Percentiles rank a stretch among this genome's conserved stretches.
Conservation (phyloP, 1,140 invertebrate genomes). For the Drosophila subpulchrella region DNA sequence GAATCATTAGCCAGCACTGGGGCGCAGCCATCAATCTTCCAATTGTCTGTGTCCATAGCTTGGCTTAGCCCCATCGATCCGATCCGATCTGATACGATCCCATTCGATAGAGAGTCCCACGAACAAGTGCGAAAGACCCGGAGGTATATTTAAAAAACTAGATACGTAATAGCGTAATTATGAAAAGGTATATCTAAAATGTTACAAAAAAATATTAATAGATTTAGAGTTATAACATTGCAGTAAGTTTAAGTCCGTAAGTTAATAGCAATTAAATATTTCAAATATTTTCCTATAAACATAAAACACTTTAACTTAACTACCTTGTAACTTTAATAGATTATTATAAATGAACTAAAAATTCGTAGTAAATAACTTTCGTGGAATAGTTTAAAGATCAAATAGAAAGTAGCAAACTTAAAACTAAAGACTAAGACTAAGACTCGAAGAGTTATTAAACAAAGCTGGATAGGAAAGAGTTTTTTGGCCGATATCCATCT, state of each 20-base stretch:
- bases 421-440: too few species aligned
- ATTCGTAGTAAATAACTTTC: too few species aligned
- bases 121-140: conserved; percentile 23
- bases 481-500: too few species aligned
- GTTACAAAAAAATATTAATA: too few species aligned
- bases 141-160: conserved; percentile 4
- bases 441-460: too few species aligned
- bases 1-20: conserved; percentile 53
- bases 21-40: conserved; percentile 66
- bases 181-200: neutral
- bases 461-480: too few species aligned
- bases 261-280: neutral
- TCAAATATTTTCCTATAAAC: too few species aligned
- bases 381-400: too few species aligned
- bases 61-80: conserved; percentile 26
- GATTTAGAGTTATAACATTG: too few species aligned
- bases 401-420: too few species aligned
- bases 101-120: conserved; percentile 10
- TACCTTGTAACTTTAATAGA: too few species aligned
- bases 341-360: too few species aligned
- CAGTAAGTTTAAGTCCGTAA: neutral
- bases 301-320: neutral
- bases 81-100: conserved; percentile 11
- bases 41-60: conserved; percentile 48
- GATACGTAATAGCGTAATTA: conserved; percentile 11